A percentile compares a stretch with the other conserved stretches of the same genome.
Conservation (phyloP, 2,888 invertebrate genomes). For the Nemurella pictetii region DNA sequence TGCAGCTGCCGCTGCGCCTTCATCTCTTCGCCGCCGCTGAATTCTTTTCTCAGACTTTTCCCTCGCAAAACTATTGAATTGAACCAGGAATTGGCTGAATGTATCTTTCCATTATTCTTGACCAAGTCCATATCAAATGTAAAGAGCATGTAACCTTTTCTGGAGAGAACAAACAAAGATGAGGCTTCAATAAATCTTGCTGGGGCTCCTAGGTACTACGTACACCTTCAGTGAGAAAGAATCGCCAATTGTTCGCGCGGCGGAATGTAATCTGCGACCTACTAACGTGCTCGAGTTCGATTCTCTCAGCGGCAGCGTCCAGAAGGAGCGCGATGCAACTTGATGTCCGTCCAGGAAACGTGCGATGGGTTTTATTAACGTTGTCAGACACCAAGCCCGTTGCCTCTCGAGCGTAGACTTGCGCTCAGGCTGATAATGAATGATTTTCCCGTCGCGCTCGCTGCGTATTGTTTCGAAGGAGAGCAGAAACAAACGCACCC, state of each 20-base stretch:
- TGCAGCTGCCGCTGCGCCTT: background rate
- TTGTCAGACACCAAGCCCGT: background rate
- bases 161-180: background rate
- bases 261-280: background rate
- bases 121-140: background rate
- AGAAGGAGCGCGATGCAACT: background rate
- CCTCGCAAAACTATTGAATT: background rate
- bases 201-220: background rate
- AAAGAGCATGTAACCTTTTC: background rate
- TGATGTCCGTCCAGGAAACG: background rate
- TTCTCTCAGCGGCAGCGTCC: background rate
- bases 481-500: no score
- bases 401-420: background rate
- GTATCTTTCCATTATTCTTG: background rate
- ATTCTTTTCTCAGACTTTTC: background rate
- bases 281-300: background rate
- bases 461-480: background rate
- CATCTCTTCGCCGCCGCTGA: background rate
- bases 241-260: background rate
- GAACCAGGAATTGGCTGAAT: background rate
- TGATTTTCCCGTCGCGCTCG: background rate
- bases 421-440: no score
- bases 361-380: background rate
- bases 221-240: no score
- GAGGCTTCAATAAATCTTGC: background rate